These are phyloP conservation scores for Chelidonichthys spinosus DNA, from an alignment of 2,797 vertebrate species.

Conservation along the genomic window DNA sequence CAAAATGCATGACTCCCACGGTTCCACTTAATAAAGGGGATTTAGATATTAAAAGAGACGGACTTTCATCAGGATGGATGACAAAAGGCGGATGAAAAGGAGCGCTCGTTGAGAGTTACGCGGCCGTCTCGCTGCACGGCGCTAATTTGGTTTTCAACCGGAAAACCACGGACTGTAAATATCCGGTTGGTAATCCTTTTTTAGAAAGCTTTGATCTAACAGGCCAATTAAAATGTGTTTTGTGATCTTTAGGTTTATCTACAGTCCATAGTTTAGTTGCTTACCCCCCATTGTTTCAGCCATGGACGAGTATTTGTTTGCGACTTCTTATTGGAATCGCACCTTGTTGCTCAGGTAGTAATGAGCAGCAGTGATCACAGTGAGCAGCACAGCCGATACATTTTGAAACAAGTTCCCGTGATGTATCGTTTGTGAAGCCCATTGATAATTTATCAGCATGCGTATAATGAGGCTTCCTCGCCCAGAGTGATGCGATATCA, in stretches of 20 bases:
- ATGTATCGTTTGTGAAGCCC: conserved; percentile 48
- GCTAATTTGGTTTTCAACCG: conserved; percentile 54
- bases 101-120: conserved; percentile 15
- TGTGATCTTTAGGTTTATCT: conserved; percentile 22
- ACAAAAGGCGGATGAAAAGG: conserved; percentile 46
- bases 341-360: conserved; percentile 9
- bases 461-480: conserved; percentile 46
- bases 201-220: conserved; percentile 49
- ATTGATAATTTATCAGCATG: conserved; percentile 59
- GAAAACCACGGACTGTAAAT: conserved; percentile 34
- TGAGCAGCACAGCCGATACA: conserved; percentile 10
- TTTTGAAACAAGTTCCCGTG: conserved; percentile 51
- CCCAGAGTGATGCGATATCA: conserved; percentile 30
- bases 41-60: conserved; percentile 54
- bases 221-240: conserved; percentile 55
- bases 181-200: conserved; percentile 49
- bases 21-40: conserved; percentile 49
- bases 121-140: conserved; percentile 13
- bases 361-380: conserved; percentile 28
- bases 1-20: conserved; percentile 15
- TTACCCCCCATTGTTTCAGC: background rate
- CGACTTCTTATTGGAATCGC: background rate
- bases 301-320: conserved; percentile 7
- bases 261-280: background rate
- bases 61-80: conserved; percentile 49